These are phyloP conservation scores for Goniozus legneri DNA, from an alignment of 1,140 invertebrate species.

Conservation along the genomic window DNA sequence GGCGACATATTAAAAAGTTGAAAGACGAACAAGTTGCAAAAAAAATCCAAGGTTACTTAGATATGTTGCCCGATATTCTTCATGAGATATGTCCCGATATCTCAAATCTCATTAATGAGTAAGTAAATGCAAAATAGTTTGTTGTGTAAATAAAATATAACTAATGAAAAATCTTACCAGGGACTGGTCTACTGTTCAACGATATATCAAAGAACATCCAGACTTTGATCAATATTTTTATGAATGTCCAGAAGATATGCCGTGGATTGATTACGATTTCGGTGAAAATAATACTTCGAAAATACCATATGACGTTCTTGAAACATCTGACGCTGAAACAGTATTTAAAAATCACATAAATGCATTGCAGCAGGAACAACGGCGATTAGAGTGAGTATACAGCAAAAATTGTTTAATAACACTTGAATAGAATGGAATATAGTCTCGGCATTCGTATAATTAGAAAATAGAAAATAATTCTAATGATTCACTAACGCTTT, in stretches of 20 bases:
- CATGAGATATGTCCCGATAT: constrained; percentile 81
- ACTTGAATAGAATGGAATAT: too few species aligned
- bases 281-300: constrained; percentile 65
- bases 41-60: constrained; percentile 77
- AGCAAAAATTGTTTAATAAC: constrained; percentile 5
- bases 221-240: constrained; percentile 91
- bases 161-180: constrained; percentile 51
- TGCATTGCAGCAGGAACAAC: constrained; percentile 84
- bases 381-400: constrained; percentile 87
- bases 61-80: constrained; percentile 75
- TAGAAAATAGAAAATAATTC: background rate
- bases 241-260: constrained; percentile 72
- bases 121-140: constrained; percentile 26
- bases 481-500: constrained; percentile 40
- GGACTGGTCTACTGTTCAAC: constrained; percentile 82
- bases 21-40: constrained; percentile 82
- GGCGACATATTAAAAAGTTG: constrained; percentile 78
- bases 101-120: constrained; percentile 71
- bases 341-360: constrained; percentile 90
- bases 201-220: constrained; percentile 79
- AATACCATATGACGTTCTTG: constrained; percentile 88
- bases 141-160: background rate
- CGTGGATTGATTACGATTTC: constrained; percentile 77
- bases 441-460: background rate
- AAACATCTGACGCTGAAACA: constrained; percentile 85